These are phyloP conservation scores for Phenganax subtilis DNA, from an alignment of 92 coral and sea anemone genomes.

Conservation along the genomic window DNA sequence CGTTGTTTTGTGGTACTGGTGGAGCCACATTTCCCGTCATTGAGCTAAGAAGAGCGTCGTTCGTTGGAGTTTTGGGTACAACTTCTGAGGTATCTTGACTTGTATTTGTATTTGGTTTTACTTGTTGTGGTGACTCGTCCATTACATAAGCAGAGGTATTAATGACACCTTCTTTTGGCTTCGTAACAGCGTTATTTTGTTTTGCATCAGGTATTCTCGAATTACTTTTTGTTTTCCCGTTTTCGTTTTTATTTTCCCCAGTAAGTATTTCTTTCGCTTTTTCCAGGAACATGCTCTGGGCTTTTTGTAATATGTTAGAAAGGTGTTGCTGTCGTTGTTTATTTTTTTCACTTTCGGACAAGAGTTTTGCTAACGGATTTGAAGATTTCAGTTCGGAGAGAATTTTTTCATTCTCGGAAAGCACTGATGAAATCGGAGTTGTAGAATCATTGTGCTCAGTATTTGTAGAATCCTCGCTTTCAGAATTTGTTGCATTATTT, in stretches of 20 bases:
- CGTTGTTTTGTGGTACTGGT: slow-evolving; percentile 16
- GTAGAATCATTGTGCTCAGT: not conserved
- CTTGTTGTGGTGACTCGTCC: slow-evolving; percentile 16
- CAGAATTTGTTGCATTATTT: not conserved
- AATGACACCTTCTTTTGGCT: slow-evolving; percentile 14
- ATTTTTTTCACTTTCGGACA: slow-evolving; percentile 1
- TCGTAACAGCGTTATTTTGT: not conserved
- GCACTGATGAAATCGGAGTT: not conserved
- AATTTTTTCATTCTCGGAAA: not conserved
- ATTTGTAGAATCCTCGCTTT: not conserved
- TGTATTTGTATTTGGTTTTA: not conserved
- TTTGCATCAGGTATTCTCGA: not conserved
- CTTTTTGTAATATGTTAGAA: slow-evolving; percentile 12
- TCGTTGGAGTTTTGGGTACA: slow-evolving; percentile 20
- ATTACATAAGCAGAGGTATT: slow-evolving; percentile 33
- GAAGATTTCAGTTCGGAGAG: not conserved
- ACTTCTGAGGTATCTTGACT: not conserved
- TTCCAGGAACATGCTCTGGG: slow-evolving; percentile 14
- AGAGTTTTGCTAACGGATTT: not conserved
- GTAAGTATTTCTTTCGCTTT: slow-evolving; percentile 36
- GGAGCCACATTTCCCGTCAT: not conserved
- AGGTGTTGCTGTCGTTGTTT: not conserved
- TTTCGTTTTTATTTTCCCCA: slow-evolving; percentile 2
- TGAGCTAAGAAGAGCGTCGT: not conserved
- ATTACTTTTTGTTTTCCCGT: not conserved